Percentiles rank a stretch among this genome's conserved stretches.
phyloP scores from a whole-genome alignment of 2,888 invertebrate genomes.

The Anticlea derivata region DNA sequence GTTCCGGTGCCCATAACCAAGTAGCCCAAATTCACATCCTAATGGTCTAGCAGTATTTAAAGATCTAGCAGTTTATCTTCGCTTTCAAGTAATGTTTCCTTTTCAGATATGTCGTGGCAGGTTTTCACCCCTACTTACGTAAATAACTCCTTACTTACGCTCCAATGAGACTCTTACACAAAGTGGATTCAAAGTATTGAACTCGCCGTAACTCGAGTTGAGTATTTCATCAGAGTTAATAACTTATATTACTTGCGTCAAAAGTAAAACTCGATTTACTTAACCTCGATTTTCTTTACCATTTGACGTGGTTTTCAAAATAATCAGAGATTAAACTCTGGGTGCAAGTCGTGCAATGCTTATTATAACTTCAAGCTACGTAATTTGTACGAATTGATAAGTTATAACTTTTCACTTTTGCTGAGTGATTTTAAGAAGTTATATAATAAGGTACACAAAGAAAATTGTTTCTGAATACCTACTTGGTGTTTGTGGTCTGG shows the following conservation, averaged over 20 bases:
- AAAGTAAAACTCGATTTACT: neutral
- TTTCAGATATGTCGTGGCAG: neutral
- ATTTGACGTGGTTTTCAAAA: neutral
- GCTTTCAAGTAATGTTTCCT: neutral
- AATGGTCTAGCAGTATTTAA: too few species aligned
- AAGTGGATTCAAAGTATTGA: constrained; percentile 12
- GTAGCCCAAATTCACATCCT: too few species aligned
- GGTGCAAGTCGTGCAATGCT: constrained; percentile 4
- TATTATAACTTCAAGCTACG: constrained; percentile 9
- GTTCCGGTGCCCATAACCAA: too few species aligned
- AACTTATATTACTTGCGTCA: constrained; percentile 1
- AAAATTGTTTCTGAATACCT: neutral
- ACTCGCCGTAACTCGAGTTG: constrained; percentile 5
- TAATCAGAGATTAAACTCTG: neutral
- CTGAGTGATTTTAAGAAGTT: neutral
- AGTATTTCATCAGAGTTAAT: constrained; percentile 6
- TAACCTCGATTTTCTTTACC: neutral
- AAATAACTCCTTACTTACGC: neutral
- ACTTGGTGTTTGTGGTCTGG: too few species aligned
- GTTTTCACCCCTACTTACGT: constrained; percentile 6
- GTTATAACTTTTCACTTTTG: constrained; percentile 12
- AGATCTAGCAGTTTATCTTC: neutral
- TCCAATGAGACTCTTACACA: neutral
- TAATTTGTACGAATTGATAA: constrained; percentile 14
- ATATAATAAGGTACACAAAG: neutral